phyloP scores from a whole-genome alignment of 2,113 vertebrate species.

The Myocastor coypus region DNA sequence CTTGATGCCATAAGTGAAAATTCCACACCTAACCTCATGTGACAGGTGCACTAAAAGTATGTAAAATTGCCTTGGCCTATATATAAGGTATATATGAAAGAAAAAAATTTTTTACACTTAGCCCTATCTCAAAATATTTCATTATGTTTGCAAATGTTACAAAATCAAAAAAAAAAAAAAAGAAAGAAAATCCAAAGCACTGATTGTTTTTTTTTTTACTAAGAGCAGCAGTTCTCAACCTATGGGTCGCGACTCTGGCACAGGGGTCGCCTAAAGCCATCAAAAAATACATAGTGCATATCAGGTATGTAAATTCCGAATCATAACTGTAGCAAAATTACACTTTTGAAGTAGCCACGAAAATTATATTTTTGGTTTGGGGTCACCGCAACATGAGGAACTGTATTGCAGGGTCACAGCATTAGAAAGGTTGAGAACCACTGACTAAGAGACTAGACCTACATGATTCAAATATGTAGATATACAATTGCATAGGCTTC shows the following conservation, averaged over 20 bases:
- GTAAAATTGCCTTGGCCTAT: neutral
- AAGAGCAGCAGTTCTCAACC: no score
- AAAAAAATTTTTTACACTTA: neutral
- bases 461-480: slow-evolving; percentile 27
- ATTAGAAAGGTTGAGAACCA: no score
- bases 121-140: neutral
- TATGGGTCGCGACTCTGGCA: no score
- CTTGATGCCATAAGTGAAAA: neutral
- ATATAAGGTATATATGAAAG: neutral
- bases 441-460: neutral
- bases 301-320: no score
- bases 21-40: neutral
- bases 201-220: no score
- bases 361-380: no score
- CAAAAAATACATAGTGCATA: no score
- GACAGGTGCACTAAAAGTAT: neutral
- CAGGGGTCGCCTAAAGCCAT: no score
- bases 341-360: no score
- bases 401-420: no score
- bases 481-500: neutral
- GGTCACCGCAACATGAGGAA: no score
- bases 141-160: neutral
- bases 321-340: no score
- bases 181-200: neutral
- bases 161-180: neutral